Evolutionary conservation across 2,113 vertebrate species (phyloP).

Genomic region (Lota lota): DNA sequence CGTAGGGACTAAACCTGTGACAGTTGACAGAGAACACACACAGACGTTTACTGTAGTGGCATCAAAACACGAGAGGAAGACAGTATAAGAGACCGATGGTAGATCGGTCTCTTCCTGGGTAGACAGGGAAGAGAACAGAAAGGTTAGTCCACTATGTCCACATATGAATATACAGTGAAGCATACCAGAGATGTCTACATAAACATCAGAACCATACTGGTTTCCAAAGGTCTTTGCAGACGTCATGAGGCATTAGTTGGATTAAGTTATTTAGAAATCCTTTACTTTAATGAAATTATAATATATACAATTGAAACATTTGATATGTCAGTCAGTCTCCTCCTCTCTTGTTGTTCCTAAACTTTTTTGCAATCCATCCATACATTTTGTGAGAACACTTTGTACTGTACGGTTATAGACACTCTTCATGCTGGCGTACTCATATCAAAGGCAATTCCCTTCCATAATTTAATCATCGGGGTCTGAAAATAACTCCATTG

Average conservation of each 20-base stretch:
- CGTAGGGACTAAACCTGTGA: constrained; percentile 99
- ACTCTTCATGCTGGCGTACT: constrained; percentile 53
- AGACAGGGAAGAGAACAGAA: constrained; percentile 58
- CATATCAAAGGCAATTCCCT: constrained; percentile 66
- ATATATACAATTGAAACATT: not conserved
- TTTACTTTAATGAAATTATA: not conserved
- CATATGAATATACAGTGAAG: constrained; percentile 2
- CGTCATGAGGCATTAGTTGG: constrained; percentile 18
- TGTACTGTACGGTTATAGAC: constrained; percentile 44
- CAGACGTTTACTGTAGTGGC: constrained; percentile 54
- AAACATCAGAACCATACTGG: not conserved
- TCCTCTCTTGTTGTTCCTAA: constrained; percentile 62
- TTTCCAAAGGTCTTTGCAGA: not conserved
- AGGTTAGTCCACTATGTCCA: constrained; percentile 46
- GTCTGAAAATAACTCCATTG: constrained; percentile 77
- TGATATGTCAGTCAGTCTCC: constrained; percentile 34
- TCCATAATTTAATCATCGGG: constrained; percentile 75
- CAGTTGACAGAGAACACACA: constrained; percentile 83
- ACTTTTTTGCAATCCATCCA: not conserved
- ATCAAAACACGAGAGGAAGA: constrained; percentile 18
- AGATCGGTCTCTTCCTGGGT: constrained; percentile 55
- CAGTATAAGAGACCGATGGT: constrained; percentile 20
- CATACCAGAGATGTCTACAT: not conserved
- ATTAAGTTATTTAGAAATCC: constrained; percentile 14
- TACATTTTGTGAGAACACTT: constrained; percentile 48